Evolutionary conservation across 2,113 vertebrate genomes (phyloP), one percentile per base, ranked within the genome.

Genomic region (Antigone vipio): DNA sequence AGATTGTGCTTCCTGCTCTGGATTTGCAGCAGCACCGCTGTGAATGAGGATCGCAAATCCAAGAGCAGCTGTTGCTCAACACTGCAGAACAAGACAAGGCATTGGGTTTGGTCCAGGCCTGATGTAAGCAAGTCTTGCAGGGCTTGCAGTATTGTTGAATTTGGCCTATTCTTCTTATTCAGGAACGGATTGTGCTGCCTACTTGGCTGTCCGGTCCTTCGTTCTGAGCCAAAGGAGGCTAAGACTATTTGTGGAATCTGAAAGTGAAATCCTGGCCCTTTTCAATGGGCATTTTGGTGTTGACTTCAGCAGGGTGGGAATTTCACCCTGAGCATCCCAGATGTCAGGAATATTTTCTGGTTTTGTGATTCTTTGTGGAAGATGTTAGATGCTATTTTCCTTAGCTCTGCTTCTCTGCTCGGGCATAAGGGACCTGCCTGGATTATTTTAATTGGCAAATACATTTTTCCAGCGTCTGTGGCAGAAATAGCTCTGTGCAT

Each of bases 391-490:
- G 60, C 69, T 91, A 49, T 93, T 96, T 94, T 93, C 83, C 80
- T 91, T 93, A 81, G 64, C 72, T 92, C 50, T 67, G 59, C 64
- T 67, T 49, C 69, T 91, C n/a, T 73, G 40, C 56, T 94, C 3
- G 32, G 60, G 62, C 78, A 68, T 94, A 75, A 82, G 80, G 85
- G 92, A 94, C 83, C 89, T 87, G 80, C 62, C 44, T 91, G 88
- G 86, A 85, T 94, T 97, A 89, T 94, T 96, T 94, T 72, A 89
- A 76, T 92, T 96, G 97, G 91, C 92, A 92, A 85, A 92, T 92
- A 45, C 17, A 17, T 87, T 93, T 95, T 96, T 96, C 94, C 91
- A 93, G 69, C 0, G 0, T 92, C 88, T 94, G 86, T 85, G 76
- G 85, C 91, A 93, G 92, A 94, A 96, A 95, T 87, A 96, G 76